Evolutionary conservation across 2,113 vertebrate genomes (phyloP), one percentile per base, ranked within the genome.

Genomic region (Grallaria varia): DNA sequence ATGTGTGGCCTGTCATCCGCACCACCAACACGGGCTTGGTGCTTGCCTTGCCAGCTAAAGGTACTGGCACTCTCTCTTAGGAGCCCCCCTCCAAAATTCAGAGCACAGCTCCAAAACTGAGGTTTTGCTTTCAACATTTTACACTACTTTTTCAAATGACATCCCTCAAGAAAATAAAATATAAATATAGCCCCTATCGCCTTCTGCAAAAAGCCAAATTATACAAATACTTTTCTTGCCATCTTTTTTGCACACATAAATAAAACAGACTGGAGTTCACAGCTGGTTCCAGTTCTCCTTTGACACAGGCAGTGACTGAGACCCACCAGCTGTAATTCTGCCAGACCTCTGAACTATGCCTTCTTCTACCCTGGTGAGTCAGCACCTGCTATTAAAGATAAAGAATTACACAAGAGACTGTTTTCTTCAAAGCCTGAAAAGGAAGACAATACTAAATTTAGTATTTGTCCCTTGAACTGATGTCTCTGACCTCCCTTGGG

Each of bases 1-100:
- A 21, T 40, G 35, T 62, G 47, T 4, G 59, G 31, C 59, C 27
- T 31, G 18, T 73, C 31, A 37, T 23, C 49, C 56, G 25, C 24
- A 45, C 16, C n/a, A n/a, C 6, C 71, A 40, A 12, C 47, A 55
- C 0, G 19, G 30, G 14, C 47, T 69, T 1, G 0, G 53, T 31
- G 39, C 27, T 68, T 1, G 0, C 7, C 30, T 35, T 20, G 9
- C 11, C 71, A 62, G 0, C 24, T 40, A 62, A 40, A 76, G 20
- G 11, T 8, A 7, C 24, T 31, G 45, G 39, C n/a, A 40, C 11
- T 2, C 2, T 18, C 20, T 40, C 31, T 18, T 31, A 42, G 40
- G 21, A 63, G 12, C 28, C 28, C 6, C 6, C 40, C n/a, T 35
- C 27, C 55, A 62, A 55, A 76, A 62, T 22, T 47, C 55, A 83